These are phyloP conservation scores for Pipistrellus kuhlii DNA, from an alignment of 2,797 vertebrate species.

Conservation along the genomic window DNA sequence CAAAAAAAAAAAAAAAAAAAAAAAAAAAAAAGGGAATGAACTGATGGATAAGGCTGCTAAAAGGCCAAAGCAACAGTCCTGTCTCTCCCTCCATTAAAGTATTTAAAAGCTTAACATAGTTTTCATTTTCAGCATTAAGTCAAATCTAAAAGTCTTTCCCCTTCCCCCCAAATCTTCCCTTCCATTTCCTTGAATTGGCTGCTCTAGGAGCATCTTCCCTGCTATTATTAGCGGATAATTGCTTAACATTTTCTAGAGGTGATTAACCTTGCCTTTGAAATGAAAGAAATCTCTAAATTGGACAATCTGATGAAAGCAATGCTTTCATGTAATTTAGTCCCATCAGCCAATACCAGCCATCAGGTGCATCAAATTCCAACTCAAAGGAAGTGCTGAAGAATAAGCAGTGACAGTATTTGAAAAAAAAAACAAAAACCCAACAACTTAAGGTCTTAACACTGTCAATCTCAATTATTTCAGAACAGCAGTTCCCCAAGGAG, in stretches of 20 bases:
- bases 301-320: slow-evolving; percentile 77
- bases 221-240: slow-evolving; percentile 72
- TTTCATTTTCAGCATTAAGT: slow-evolving; percentile 64
- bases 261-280: slow-evolving; percentile 79
- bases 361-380: slow-evolving; percentile 55
- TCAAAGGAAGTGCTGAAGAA: slow-evolving; percentile 63
- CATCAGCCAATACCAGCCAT: slow-evolving; percentile 64
- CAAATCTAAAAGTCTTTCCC: not conserved
- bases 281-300: slow-evolving; percentile 72
- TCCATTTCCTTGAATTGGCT: not conserved
- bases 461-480: slow-evolving; percentile 9
- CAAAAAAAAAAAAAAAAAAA: not conserved
- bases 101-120: slow-evolving; percentile 42
- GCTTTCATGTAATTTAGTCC: slow-evolving; percentile 69
- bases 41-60: not conserved
- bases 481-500: not conserved
- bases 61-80: not conserved
- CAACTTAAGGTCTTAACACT: slow-evolving; percentile 3
- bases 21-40: not conserved
- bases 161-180: not conserved
- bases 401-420: not conserved
- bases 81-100: not conserved
- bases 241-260: slow-evolving; percentile 70
- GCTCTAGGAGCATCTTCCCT: slow-evolving; percentile 11
- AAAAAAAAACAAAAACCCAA: slow-evolving; percentile 9